phyloP scores from a whole-genome alignment of 2,113 vertebrate genomes.

The Paramormyrops kingsleyae region DNA sequence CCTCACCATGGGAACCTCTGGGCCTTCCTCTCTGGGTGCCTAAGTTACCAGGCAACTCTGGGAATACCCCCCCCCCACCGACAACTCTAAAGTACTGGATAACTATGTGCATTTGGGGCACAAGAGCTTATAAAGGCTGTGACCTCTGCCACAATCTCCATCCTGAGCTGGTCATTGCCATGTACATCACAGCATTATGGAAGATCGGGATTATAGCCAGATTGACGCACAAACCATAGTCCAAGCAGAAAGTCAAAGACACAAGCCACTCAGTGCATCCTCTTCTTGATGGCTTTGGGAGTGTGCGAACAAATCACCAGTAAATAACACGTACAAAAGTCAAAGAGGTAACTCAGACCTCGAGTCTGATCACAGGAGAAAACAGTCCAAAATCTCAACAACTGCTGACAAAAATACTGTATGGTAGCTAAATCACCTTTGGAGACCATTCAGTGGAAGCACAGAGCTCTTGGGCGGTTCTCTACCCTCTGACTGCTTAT shows the following conservation, averaged over 20 bases:
- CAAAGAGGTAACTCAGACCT: not conserved
- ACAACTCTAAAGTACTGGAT: not conserved
- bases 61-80: not conserved
- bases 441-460: not conserved
- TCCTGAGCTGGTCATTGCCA: not conserved
- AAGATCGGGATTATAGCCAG: not conserved
- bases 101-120: not conserved
- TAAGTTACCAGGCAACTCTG: not conserved
- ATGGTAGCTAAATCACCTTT: not conserved
- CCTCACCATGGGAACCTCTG: constrained; percentile 49
- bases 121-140: not conserved
- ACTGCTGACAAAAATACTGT: not conserved
- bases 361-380: not conserved
- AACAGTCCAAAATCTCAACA: not conserved
- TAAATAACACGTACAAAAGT: not conserved
- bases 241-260: not conserved
- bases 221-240: not conserved
- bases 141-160: not conserved
- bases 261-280: not conserved
- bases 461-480: not conserved
- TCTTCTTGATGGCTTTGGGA: not conserved
- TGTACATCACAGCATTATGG: not conserved
- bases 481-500: not conserved
- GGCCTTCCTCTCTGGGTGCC: constrained; percentile 6
- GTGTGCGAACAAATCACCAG: not conserved